These are phyloP conservation scores for Ceratosolen solmsi DNA, from an alignment of 1,140 invertebrate genomes.

Conservation along the genomic window DNA sequence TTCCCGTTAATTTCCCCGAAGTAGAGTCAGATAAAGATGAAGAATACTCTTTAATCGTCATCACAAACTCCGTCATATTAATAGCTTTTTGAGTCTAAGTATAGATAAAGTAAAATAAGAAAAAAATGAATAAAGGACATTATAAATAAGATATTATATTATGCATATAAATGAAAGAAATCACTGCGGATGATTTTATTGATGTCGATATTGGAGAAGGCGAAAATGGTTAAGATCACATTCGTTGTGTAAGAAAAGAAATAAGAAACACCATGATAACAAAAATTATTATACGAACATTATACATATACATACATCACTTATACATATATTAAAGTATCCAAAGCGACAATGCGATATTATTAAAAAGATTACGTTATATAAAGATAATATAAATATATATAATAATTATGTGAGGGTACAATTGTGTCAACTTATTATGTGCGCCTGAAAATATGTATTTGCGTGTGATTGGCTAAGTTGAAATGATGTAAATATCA, in stretches of 20 bases:
- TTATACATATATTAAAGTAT: conserved; percentile 61
- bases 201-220: conserved; percentile 18
- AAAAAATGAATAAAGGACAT: conserved; percentile 36
- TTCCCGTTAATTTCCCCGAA: neutral
- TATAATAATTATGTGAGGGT: conserved; percentile 64
- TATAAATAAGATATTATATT: conserved; percentile 47
- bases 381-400: conserved; percentile 54
- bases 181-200: conserved; percentile 28
- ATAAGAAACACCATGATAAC: conserved; percentile 30
- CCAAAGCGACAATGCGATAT: conserved; percentile 62
- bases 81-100: conserved; percentile 66
- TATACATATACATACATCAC: conserved; percentile 62
- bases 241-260: conserved; percentile 4
- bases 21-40: neutral
- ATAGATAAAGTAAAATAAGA: conserved; percentile 52
- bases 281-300: conserved; percentile 52
- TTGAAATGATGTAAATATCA: conserved; percentile 51
- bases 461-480: conserved; percentile 43
- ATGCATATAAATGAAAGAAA: conserved; percentile 36
- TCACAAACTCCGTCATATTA: conserved; percentile 53
- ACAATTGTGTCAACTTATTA: conserved; percentile 58
- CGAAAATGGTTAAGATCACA: neutral
- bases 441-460: conserved; percentile 50
- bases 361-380: conserved; percentile 51
- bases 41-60: conserved; percentile 39